Percentiles rank a stretch among this genome's conserved stretches.
These are phyloP conservation scores for Papilio glaucus DNA, from an alignment of 1,140 invertebrate species.

Conservation along the genomic window DNA sequence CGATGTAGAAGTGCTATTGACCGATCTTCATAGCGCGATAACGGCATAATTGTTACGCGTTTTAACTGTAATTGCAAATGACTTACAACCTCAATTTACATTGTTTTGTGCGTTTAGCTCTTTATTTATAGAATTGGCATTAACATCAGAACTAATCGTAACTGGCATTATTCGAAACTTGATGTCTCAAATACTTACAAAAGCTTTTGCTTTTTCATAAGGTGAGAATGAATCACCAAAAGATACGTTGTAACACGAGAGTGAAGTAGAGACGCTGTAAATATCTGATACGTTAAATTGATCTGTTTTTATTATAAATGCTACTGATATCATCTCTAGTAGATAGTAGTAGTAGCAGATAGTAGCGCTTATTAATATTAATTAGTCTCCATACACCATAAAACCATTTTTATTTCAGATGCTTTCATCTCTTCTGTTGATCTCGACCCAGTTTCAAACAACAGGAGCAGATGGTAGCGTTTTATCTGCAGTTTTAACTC, in stretches of 20 bases:
- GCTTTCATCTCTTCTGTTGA: constrained; percentile 36
- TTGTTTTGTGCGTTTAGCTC: background rate
- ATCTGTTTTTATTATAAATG: no score
- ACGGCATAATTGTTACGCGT: constrained; percentile 18
- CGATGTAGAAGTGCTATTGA: background rate
- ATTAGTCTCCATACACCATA: no score
- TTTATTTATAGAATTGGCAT: background rate
- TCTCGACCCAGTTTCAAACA: constrained; percentile 38
- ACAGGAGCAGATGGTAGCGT: constrained; percentile 58
- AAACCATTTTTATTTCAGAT: constrained; percentile 45
- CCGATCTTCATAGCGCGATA: constrained; percentile 8
- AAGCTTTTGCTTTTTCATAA: no score
- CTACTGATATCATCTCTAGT: no score
- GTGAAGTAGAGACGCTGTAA: no score
- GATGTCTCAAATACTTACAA: background rate
- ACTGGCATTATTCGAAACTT: background rate
- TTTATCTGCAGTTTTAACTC: constrained; percentile 63
- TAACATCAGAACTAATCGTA: constrained; percentile 8
- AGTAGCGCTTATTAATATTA: no score
- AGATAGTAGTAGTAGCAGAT: no score
- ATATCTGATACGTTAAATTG: no score
- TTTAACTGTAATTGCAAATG: constrained; percentile 3
- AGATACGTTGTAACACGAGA: no score
- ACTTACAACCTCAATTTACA: constrained; percentile 2
- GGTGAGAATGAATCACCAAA: no score